phyloP scores from a whole-genome alignment of 2,888 invertebrate species.

The Ochlodes sylvanus region DNA sequence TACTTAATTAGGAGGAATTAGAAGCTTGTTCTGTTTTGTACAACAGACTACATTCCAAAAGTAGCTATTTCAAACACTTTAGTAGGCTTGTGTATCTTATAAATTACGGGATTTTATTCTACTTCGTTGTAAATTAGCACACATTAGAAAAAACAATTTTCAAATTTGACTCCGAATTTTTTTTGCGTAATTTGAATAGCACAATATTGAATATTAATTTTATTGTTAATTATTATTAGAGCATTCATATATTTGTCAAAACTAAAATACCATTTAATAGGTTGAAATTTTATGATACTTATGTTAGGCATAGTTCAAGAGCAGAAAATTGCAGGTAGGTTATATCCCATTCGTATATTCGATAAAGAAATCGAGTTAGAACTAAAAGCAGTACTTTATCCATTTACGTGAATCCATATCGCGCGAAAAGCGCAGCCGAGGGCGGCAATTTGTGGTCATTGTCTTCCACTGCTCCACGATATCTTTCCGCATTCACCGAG shows the following conservation, averaged over 20 bases:
- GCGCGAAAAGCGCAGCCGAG: slow-evolving; percentile 52
- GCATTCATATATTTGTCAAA: too few species aligned
- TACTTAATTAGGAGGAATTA: background rate
- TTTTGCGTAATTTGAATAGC: too few species aligned
- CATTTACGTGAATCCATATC: slow-evolving; percentile 45
- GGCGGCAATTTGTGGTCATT: slow-evolving; percentile 69
- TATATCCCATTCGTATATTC: background rate
- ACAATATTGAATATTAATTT: too few species aligned
- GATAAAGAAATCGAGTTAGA: slow-evolving; percentile 34
- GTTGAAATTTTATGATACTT: too few species aligned
- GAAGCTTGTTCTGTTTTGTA: background rate
- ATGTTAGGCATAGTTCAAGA: too few species aligned
- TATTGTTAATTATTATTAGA: too few species aligned
- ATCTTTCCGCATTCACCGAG: slow-evolving; percentile 61
- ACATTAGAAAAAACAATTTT: too few species aligned
- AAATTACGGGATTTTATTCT: background rate
- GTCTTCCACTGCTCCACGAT: slow-evolving; percentile 54
- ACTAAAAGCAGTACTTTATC: slow-evolving; percentile 45
- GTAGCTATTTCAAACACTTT: background rate
- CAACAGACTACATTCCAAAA: background rate
- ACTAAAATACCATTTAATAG: too few species aligned
- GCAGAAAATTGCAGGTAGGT: background rate
- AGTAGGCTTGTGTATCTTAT: background rate
- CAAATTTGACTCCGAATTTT: too few species aligned
- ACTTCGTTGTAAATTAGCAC: background rate